phyloP scores from a whole-genome alignment of 1,140 invertebrate genomes.

The Nomia melanderi region DNA sequence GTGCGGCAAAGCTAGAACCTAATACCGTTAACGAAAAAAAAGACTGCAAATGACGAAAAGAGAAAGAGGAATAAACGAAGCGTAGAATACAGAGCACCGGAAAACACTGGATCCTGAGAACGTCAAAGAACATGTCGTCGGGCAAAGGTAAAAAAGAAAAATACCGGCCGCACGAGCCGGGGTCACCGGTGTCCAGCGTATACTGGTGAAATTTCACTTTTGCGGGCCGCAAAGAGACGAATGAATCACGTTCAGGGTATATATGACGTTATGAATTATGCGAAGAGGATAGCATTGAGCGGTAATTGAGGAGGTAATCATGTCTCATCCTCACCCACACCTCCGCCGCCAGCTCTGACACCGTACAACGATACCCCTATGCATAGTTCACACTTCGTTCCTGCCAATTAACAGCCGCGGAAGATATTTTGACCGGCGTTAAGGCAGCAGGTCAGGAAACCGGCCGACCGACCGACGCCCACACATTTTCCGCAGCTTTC shows the following conservation, averaged over 20 bases:
- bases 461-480: background rate
- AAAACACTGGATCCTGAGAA: too few species aligned
- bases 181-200: background rate
- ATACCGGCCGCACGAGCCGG: background rate
- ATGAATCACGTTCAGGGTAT: slow-evolving; percentile 59
- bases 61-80: too few species aligned
- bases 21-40: too few species aligned
- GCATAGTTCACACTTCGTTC: slow-evolving; percentile 69
- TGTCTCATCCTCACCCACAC: slow-evolving; percentile 72
- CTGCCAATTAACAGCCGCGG: slow-evolving; percentile 61
- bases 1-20: too few species aligned
- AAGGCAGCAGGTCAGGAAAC: slow-evolving; percentile 36
- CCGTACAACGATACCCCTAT: slow-evolving; percentile 58
- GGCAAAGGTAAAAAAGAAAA: background rate
- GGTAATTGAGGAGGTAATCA: slow-evolving; percentile 76
- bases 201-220: slow-evolving; percentile 15
- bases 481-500: background rate
- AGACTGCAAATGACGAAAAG: too few species aligned
- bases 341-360: slow-evolving; percentile 44
- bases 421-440: slow-evolving; percentile 56
- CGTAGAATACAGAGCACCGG: too few species aligned
- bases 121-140: background rate
- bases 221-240: slow-evolving; percentile 8
- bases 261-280: slow-evolving; percentile 71
- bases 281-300: slow-evolving; percentile 70